Evolutionary conservation across 2,888 invertebrate species (phyloP).

Genomic region (Chrysomela aeneicollis): DNA sequence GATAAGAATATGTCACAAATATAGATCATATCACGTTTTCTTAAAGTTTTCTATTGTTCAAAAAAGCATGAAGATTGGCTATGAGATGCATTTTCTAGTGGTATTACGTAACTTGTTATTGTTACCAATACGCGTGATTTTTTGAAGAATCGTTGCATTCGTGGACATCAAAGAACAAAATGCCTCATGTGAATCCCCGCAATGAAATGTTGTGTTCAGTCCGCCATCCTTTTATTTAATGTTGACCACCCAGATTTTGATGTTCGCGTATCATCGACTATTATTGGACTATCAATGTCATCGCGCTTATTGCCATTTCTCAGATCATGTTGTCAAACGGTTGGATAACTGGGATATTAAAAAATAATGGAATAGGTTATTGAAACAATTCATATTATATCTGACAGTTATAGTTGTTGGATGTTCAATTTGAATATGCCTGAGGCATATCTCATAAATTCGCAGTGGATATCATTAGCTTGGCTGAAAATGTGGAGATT

Average conservation of each 20-base stretch:
- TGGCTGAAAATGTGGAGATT: too few species aligned
- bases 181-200: constrained; percentile 36
- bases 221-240: constrained; percentile 35
- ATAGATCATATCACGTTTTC: too few species aligned
- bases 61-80: too few species aligned
- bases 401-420: not conserved
- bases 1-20: too few species aligned
- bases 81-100: too few species aligned
- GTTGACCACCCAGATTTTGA: constrained; percentile 43
- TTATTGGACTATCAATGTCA: constrained; percentile 1
- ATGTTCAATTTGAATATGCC: not conserved
- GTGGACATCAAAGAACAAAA: not conserved
- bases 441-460: not conserved
- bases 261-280: not conserved
- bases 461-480: too few species aligned
- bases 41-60: too few species aligned
- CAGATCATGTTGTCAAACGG: constrained; percentile 3
- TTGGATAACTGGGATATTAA: not conserved
- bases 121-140: too few species aligned
- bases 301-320: not conserved
- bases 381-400: not conserved
- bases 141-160: too few species aligned
- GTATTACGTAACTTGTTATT: too few species aligned
- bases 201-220: constrained; percentile 40
- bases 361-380: not conserved